phyloP scores from a whole-genome alignment of 2,113 vertebrate species.

The Thamnophis sirtalis region DNA sequence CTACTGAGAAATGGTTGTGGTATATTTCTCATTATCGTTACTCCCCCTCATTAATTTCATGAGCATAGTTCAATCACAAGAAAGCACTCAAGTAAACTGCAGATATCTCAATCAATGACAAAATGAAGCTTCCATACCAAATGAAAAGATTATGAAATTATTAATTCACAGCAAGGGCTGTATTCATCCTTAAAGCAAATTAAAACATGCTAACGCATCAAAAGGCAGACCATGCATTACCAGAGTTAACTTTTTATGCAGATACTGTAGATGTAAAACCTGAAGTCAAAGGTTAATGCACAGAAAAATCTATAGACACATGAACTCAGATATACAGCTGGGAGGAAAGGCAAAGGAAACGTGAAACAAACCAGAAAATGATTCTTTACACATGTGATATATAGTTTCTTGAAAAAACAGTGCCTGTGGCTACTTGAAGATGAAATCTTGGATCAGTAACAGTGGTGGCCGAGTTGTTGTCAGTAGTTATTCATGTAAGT shows the following conservation, averaged over 20 bases:
- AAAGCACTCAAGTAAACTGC: neutral
- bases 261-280: slow-evolving; percentile 32
- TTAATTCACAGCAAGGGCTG: neutral
- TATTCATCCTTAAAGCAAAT: slow-evolving; percentile 2
- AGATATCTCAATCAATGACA: slow-evolving; percentile 1
- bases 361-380: slow-evolving; percentile 18
- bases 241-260: slow-evolving; percentile 28
- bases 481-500: slow-evolving; percentile 46
- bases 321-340: slow-evolving; percentile 32
- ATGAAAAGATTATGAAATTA: neutral
- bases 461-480: slow-evolving; percentile 19
- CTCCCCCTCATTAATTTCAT: neutral
- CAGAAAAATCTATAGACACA: slow-evolving; percentile 34
- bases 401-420: slow-evolving; percentile 26
- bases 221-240: neutral
- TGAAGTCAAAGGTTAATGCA: slow-evolving; percentile 25
- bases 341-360: slow-evolving; percentile 18
- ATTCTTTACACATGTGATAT: slow-evolving; percentile 29
- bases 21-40: neutral
- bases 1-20: neutral
- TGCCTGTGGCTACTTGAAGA: slow-evolving; percentile 16
- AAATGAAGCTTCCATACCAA: neutral
- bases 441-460: slow-evolving; percentile 44
- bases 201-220: neutral
- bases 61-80: neutral